Evolutionary conservation across 2,113 vertebrate species (phyloP), one percentile per base, ranked within the genome.

Genomic region (Cyprinodon variegatus): DNA sequence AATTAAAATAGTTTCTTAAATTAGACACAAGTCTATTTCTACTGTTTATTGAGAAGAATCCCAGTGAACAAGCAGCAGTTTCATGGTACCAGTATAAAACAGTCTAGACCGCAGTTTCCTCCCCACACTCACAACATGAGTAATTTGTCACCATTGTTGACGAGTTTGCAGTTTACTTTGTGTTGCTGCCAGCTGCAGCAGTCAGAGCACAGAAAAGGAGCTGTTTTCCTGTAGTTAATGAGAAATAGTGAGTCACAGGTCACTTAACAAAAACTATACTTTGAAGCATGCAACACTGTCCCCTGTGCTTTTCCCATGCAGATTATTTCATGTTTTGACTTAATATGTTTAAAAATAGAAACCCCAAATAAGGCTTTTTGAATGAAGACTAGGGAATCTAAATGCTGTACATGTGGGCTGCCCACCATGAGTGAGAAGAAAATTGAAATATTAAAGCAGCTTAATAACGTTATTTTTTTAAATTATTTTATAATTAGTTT

Each of bases 111-210:
- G 8, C n/a, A 12, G 1, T 71, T 72, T 40, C 50, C 14, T 9
- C 65, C 74, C 70, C 65, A 11, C 37, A 36, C 43, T 48, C 20
- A 65, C 50, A 41, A 10, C 4, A 50, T 43, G 46, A 72, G 71
- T 65, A 7, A 68, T 73, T 71, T 75, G 72, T 65, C 63, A 67
- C 12, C 64, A 66, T 61, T 62, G 20, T 57, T 40, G 43, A 74
- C 59, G n/a, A 61, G 48, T 20, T 61, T 70, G 39, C 46, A 53
- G 68, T 83, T 81, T 69, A 45, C 22, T 78, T 74, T 72, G 46
- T 57, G 20, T 64, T 22, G 22, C 64, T 66, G 79, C 53, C 75
- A 78, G 20, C 37, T 11, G 61, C 64, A 74, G 41, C 36, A 43
- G 76, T 68, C 20, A 38, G 8, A 41, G 17, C 72, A 80, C 76